phyloP scores from a whole-genome alignment of 2,888 invertebrate species.

The Drosophila quinaria region DNA sequence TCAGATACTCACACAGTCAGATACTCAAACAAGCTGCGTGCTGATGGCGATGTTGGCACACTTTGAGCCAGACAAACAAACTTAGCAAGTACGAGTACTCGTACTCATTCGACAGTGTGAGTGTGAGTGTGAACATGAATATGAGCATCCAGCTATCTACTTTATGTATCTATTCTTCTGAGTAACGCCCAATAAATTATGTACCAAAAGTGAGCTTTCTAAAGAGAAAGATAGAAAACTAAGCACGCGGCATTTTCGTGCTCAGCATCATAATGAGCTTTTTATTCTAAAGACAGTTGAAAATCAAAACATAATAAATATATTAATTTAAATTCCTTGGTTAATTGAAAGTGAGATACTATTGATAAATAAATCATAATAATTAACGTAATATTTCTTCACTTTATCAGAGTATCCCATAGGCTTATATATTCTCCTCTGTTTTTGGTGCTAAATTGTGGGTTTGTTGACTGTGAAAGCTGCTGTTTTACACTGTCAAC shows the following conservation, averaged over 20 bases:
- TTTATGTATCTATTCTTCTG: constrained; percentile 64
- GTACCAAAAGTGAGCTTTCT: constrained; percentile 70
- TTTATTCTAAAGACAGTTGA: constrained; percentile 5
- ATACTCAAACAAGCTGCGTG: constrained; percentile 41
- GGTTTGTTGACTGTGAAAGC: constrained; percentile 36
- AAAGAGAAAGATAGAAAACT: constrained; percentile 56
- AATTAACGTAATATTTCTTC: neutral
- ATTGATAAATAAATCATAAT: neutral
- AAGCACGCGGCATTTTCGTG: constrained; percentile 10
- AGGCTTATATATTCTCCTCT: neutral
- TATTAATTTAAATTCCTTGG: constrained; percentile 26
- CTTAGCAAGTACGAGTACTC: constrained; percentile 12
- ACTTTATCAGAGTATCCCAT: constrained; percentile 4
- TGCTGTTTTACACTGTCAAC: constrained; percentile 26
- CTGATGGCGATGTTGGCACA: constrained; percentile 41
- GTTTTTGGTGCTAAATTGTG: constrained; percentile 5
- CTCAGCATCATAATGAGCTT: neutral
- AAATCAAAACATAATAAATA: neutral
- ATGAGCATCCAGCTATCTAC: constrained; percentile 37
- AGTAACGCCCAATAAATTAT: constrained; percentile 80
- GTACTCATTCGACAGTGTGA: constrained; percentile 19
- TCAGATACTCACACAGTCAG: constrained; percentile 1
- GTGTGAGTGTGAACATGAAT: constrained; percentile 10
- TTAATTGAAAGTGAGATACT: constrained; percentile 4
- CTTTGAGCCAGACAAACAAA: constrained; percentile 35